Conservation (phyloP, 2,888 invertebrate genomes). For the Chloroclysta siterata region DNA sequence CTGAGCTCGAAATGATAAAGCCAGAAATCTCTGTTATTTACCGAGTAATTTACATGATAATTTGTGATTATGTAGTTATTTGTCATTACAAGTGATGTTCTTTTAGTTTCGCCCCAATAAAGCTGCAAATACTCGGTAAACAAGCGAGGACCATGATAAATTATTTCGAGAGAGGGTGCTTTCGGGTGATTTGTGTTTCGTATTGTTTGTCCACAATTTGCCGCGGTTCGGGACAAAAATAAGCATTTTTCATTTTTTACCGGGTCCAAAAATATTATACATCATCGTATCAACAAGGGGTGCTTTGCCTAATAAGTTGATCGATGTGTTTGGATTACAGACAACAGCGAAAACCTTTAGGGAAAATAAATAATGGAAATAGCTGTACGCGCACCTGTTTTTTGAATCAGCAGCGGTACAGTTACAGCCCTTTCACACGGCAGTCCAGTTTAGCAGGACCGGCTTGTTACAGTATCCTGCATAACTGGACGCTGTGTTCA, state of each 20-base stretch:
- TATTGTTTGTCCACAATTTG: slow-evolving; percentile 38
- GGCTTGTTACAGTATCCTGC: no score
- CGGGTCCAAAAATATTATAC: slow-evolving; percentile 7
- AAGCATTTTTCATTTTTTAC: slow-evolving; percentile 28
- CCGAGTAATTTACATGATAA: background rate
- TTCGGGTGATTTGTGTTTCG: slow-evolving; percentile 43
- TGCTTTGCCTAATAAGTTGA: slow-evolving; percentile 23
- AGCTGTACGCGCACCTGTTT: background rate
- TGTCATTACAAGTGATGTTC: slow-evolving; percentile 29
- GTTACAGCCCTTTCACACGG: no score
- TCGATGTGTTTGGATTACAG: slow-evolving; percentile 23
- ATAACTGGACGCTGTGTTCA: no score
- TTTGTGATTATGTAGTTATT: background rate
- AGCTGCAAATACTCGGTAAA: slow-evolving; percentile 40
- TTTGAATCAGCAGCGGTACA: background rate
- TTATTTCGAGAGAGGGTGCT: slow-evolving; percentile 40
- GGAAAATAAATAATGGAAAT: slow-evolving; percentile 5
- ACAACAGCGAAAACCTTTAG: slow-evolving; percentile 4
- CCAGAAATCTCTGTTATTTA: background rate
- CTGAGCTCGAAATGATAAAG: background rate
- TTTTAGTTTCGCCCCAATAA: slow-evolving; percentile 38
- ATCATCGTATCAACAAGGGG: slow-evolving; percentile 20
- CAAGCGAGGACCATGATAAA: slow-evolving; percentile 40
- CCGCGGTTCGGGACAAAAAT: slow-evolving; percentile 24
- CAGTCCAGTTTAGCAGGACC: no score